A percentile compares a stretch with the other conserved stretches of the same genome.
Evolutionary conservation across 2,113 vertebrate species (phyloP).

Genomic region (Lonchura striata): DNA sequence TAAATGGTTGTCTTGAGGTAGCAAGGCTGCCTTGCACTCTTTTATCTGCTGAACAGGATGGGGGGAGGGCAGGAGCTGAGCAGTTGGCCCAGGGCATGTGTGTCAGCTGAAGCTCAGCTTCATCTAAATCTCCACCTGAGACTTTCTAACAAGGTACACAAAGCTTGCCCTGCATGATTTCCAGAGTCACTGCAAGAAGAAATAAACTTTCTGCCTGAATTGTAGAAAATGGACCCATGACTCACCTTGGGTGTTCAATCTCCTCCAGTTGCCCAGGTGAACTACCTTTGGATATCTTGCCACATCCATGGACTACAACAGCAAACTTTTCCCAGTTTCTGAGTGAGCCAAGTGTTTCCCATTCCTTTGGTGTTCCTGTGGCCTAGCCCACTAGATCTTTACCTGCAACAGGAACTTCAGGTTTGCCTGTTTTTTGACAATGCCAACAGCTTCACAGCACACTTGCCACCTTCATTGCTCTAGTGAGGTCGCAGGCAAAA

Average conservation of each 20-base stretch:
- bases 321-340: not conserved
- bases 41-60: not conserved
- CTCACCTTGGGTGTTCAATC: not conserved
- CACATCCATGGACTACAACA: no score
- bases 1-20: not conserved
- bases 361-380: not conserved
- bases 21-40: not conserved
- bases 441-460: not conserved
- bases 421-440: not conserved
- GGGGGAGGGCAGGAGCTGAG: not conserved
- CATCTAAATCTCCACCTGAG: not conserved
- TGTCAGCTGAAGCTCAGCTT: not conserved
- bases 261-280: not conserved
- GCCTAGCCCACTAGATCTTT: not conserved
- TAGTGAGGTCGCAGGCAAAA: not conserved
- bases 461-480: not conserved
- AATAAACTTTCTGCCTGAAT: not conserved
- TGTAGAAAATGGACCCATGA: not conserved
- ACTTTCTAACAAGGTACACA: not conserved
- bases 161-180: fast-evolving
- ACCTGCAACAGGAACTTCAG: not conserved
- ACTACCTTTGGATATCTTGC: not conserved
- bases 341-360: not conserved
- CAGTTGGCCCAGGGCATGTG: fast-evolving
- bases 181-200: not conserved